Conservation (phyloP, 2,797 vertebrate species). For the Linurgus olivaceus region DNA sequence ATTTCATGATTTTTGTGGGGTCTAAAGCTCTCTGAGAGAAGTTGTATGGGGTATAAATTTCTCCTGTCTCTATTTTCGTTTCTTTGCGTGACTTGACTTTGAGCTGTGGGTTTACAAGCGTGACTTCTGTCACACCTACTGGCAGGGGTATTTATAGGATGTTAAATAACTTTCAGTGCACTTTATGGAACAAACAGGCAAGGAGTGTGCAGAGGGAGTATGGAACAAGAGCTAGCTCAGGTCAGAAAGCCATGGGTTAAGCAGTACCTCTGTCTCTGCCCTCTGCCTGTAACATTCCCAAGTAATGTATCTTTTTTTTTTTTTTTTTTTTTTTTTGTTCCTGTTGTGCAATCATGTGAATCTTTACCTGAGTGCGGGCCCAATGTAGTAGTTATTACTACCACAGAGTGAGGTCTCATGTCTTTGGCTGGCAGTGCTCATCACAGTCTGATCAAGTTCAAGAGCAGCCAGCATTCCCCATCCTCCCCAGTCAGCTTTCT, state of each 20-base stretch:
- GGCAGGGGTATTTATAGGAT: not conserved
- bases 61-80: not conserved
- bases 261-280: not conserved
- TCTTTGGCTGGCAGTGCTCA: not conserved
- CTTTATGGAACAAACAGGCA: not conserved
- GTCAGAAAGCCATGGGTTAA: not conserved
- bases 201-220: accelerated
- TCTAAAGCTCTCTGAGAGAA: not conserved
- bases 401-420: not conserved
- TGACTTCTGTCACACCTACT: not conserved
- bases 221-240: not conserved
- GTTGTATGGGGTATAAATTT: not conserved
- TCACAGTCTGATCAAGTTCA: not conserved
- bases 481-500: not conserved
- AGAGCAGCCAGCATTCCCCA: not conserved
- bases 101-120: not conserved
- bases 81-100: not conserved
- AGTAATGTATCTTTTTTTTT: not conserved
- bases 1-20: not conserved
- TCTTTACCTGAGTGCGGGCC: not conserved
- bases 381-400: not conserved
- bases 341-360: not conserved
- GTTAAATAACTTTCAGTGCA: not conserved
- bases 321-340: too few relatives aligned
- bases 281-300: not conserved